Evolutionary conservation across 2,797 vertebrate species (phyloP).

Genomic region (Pipistrellus pipistrellus): DNA sequence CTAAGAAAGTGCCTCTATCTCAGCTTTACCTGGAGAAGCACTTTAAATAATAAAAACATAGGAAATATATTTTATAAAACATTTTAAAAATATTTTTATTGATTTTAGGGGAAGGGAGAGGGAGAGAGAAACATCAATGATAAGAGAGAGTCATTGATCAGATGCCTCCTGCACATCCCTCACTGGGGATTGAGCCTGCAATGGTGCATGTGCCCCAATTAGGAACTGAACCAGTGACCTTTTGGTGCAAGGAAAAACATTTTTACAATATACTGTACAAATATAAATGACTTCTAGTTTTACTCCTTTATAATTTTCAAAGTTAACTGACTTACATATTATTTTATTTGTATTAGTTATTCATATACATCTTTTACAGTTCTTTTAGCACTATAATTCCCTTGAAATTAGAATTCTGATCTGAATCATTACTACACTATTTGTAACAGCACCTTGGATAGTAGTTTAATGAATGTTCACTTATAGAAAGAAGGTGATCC

Average conservation of each 20-base stretch:
- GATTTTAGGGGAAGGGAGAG: not conserved
- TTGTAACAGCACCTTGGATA: conserved; percentile 10
- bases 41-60: conserved; percentile 44
- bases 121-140: not conserved
- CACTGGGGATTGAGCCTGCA: not conserved
- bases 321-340: conserved; percentile 26
- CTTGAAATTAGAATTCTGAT: conserved; percentile 45
- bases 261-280: conserved; percentile 15
- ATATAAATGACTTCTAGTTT: conserved; percentile 33
- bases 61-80: not conserved
- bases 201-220: not conserved
- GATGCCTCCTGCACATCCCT: not conserved
- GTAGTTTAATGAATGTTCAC: conserved; percentile 6
- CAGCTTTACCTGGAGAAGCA: not conserved
- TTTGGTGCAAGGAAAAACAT: conserved; percentile 7
- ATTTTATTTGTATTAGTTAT: conserved; percentile 34
- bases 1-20: conserved; percentile 42
- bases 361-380: conserved; percentile 32
- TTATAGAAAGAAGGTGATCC: conserved; percentile 34
- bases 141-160: not conserved
- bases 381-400: conserved; percentile 9
- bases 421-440: conserved; percentile 5
- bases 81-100: not conserved
- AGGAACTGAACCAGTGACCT: not conserved
- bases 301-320: conserved; percentile 56